Base-by-base conservation (phyloP, 2,113 vertebrate species). In the Aldabrachelys gigantea region DNA sequence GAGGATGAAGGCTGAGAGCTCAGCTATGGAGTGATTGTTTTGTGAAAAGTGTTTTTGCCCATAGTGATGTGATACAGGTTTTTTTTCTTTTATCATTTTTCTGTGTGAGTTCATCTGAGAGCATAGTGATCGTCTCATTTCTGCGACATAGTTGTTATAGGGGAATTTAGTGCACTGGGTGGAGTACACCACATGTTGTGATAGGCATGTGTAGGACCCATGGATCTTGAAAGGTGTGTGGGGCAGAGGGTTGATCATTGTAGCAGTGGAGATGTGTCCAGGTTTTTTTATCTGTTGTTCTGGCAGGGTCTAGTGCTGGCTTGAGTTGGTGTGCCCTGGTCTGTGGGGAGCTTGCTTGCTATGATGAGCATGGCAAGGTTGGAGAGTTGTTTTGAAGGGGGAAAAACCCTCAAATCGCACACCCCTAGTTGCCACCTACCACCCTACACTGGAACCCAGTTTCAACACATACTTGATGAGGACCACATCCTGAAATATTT, bases 231-330 rank as follows among this genome's bases (percentile, higher is more conserved):
- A n/a, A n/a, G 35, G 62, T 69, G 2, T 69, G 31, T 69, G 35
- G 35, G 16, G 35, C 8, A 1, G 3, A 8, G 8, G 1, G 17
- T n/a, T 38, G n/a, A 22, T 38, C 35, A 72, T 10, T 1, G 17
- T 72, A 38, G 65, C 8, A 22, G 17, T n/a, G n/a, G n/a, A n/a
- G 5, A 38, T 72, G 65, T 69, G 65, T n/a, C 31, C 8, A n/a
- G 16, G 35, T 72, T n/a, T 72, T 72, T 72, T 19, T 72, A 38
- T n/a, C 65, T 38, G 57, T 57, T 65, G 62, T 38, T 72, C 35
- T 72, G 35, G 65, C 35, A 69, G 16, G 65, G 65, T 69, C 35
- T 69, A n/a, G 17, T 72, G n/a, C 65, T n/a, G 35, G 35, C 16
- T 69, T 69, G 8, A 69, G 35, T n/a, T 65, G 35, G 65, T 69